Percentiles rank a stretch among this genome's conserved stretches.
These are phyloP conservation scores for Plemyria rubiginata DNA, from an alignment of 2,888 invertebrate species.

Conservation along the genomic window DNA sequence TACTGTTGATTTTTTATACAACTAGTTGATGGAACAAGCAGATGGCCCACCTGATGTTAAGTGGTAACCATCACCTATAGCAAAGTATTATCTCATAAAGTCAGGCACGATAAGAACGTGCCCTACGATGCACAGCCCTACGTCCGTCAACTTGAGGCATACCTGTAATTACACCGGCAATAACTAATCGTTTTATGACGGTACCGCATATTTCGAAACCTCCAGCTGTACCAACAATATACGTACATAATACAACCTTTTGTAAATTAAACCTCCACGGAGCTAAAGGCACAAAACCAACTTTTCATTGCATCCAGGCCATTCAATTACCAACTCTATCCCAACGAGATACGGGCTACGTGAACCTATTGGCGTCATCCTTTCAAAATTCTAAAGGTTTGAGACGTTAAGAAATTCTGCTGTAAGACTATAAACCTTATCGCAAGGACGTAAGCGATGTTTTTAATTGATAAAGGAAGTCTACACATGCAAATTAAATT, in stretches of 20 bases:
- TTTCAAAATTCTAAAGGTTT: conserved; percentile 4
- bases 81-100: too few species aligned
- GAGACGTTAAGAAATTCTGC: conserved; percentile 1
- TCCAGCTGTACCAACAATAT: not conserved
- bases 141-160: too few species aligned
- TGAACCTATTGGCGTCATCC: conserved; percentile 9
- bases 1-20: too few species aligned
- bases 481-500: conserved; percentile 28
- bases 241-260: conserved; percentile 19
- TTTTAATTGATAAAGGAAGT: not conserved
- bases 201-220: not conserved
- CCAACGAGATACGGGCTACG: conserved; percentile 17
- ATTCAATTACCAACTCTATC: conserved; percentile 26
- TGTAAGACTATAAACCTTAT: conserved; percentile 18
- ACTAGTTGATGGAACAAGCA: too few species aligned
- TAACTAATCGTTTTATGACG: too few species aligned
- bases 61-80: too few species aligned
- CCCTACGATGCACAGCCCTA: too few species aligned
- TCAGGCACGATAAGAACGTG: too few species aligned
- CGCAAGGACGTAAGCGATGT: conserved; percentile 10
- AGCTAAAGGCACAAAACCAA: conserved; percentile 6
- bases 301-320: not conserved
- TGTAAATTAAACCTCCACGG: conserved; percentile 26
- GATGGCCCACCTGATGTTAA: too few species aligned
- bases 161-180: too few species aligned